Conservation (phyloP, 1,140 invertebrate species). For the Reticulitermes speratus region DNA sequence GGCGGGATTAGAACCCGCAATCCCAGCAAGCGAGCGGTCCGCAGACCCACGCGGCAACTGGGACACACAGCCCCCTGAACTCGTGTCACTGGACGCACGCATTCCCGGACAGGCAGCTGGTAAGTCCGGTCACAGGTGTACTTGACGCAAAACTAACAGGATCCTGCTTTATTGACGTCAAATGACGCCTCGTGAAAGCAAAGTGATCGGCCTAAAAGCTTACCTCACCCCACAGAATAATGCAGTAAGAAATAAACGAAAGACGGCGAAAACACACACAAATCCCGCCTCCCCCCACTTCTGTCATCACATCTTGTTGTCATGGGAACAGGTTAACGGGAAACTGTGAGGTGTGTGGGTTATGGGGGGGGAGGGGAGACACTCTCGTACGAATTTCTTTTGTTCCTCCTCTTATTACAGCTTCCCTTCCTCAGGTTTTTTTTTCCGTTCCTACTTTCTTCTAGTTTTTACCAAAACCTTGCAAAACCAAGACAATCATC, state of each 20-base stretch:
- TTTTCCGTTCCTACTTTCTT: background rate
- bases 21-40: too few relatives aligned
- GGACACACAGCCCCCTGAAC: too few relatives aligned
- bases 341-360: background rate
- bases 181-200: background rate
- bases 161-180: background rate
- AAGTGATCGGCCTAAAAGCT: background rate
- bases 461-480: background rate
- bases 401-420: background rate
- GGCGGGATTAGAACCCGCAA: too few relatives aligned
- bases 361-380: background rate
- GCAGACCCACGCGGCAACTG: too few relatives aligned
- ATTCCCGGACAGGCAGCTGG: too few relatives aligned
- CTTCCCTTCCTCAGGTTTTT: background rate
- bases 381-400: background rate
- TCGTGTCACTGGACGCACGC: too few relatives aligned
- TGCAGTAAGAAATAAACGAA: background rate
- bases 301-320: background rate
- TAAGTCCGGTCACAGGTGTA: background rate
- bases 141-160: background rate
- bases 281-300: background rate
- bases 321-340: background rate
- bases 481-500: background rate
- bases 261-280: background rate
- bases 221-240: background rate